phyloP scores from a whole-genome alignment of 2,113 vertebrate species.

The Myrmecobius fasciatus region DNA sequence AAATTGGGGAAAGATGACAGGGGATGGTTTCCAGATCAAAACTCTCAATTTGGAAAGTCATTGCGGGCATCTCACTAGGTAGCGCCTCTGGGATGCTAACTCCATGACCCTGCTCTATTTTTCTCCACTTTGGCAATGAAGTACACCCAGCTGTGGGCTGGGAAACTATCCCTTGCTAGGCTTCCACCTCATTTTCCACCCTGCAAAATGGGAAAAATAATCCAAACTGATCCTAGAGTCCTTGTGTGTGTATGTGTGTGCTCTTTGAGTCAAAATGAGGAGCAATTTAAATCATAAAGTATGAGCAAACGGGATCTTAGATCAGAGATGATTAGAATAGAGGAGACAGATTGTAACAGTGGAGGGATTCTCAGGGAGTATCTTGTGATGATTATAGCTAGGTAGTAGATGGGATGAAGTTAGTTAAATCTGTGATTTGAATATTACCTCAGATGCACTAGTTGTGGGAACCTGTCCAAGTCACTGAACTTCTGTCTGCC shows the following conservation, averaged over 20 bases:
- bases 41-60: background rate
- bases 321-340: background rate
- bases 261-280: background rate
- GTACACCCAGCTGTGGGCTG: background rate
- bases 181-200: background rate
- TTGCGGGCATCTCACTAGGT: fast-evolving
- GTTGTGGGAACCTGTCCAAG: background rate
- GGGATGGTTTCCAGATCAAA: background rate
- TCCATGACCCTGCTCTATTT: background rate
- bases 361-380: background rate
- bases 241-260: background rate
- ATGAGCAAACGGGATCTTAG: background rate
- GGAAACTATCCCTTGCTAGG: background rate
- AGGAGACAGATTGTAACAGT: background rate
- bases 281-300: background rate
- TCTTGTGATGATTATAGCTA: background rate
- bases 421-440: background rate
- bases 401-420: background rate
- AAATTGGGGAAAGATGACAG: background rate
- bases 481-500: background rate
- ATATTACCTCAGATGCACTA: background rate
- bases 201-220: background rate
- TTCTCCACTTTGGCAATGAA: background rate
- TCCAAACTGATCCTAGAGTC: background rate
- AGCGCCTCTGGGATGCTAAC: background rate